Percentiles rank a stretch among this genome's conserved stretches.
These are phyloP conservation scores for Acrocephalus kingi DNA, from an alignment of 2,113 vertebrate genomes.

Conservation along the genomic window DNA sequence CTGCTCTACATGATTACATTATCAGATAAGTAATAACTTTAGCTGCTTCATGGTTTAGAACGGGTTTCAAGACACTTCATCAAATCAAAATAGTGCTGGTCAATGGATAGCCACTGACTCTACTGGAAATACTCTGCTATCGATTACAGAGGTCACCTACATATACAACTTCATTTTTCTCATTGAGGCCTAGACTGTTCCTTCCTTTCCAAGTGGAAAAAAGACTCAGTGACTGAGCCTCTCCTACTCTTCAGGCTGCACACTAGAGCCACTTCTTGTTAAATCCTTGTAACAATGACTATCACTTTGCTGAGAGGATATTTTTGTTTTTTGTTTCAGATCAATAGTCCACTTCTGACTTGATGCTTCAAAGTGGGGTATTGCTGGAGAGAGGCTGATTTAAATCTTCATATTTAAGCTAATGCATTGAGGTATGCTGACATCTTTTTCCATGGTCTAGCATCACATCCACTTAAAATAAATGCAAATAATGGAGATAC, in stretches of 20 bases:
- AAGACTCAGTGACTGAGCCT: not conserved
- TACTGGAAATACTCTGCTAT: not conserved
- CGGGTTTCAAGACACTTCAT: not conserved
- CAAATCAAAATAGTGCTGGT: not conserved
- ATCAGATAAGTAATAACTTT: not conserved
- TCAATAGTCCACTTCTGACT: not conserved
- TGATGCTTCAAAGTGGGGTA: not conserved
- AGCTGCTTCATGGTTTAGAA: accelerated
- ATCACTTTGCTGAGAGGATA: not conserved
- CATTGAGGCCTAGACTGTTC: not conserved
- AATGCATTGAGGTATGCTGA: not conserved
- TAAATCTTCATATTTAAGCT: not conserved
- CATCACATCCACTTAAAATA: not conserved
- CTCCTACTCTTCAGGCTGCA: not conserved
- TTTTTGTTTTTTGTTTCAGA: not conserved
- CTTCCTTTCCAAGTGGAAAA: not conserved
- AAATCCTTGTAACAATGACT: not conserved
- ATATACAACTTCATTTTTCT: not conserved
- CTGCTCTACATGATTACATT: not conserved
- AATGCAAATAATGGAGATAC: not conserved
- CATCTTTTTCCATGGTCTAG: not conserved
- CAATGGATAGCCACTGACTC: not conserved
- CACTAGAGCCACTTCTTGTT: not conserved
- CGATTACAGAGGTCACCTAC: accelerated
- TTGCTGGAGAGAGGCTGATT: not conserved